Evolutionary conservation across 2,888 invertebrate genomes (phyloP).

Genomic region (Seira musarum): DNA sequence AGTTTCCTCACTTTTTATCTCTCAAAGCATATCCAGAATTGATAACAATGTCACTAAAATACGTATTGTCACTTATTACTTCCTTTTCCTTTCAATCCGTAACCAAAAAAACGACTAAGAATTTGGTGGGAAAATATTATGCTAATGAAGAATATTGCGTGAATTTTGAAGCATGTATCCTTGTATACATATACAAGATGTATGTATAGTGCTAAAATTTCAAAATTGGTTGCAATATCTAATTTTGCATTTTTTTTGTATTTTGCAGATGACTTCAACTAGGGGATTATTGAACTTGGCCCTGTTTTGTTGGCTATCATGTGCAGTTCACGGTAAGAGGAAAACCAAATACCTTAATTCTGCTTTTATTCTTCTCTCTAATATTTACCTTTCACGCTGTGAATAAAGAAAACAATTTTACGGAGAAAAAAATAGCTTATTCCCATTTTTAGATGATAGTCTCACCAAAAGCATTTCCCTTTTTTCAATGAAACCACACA

Average conservation of each 20-base stretch:
- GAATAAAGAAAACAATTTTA: constrained; percentile 26
- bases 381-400: not conserved
- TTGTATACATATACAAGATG: constrained; percentile 7
- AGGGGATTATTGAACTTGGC: constrained; percentile 69
- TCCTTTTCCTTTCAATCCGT: constrained; percentile 13
- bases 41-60: constrained; percentile 4
- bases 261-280: constrained; percentile 66
- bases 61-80: not conserved
- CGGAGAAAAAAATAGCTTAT: constrained; percentile 23
- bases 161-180: not conserved
- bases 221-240: too few species aligned
- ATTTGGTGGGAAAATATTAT: not conserved
- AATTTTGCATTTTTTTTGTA: constrained; percentile 29
- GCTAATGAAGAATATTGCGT: not conserved
- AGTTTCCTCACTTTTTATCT: constrained; percentile 22
- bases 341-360: constrained; percentile 16
- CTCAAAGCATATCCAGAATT: not conserved
- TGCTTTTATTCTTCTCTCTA: constrained; percentile 3
- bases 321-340: constrained; percentile 68
- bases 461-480: constrained; percentile 23
- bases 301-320: constrained; percentile 67
- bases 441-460: constrained; percentile 22
- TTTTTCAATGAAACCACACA: constrained; percentile 37
- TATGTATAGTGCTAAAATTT: too few species aligned
- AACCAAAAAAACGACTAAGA: not conserved